Evolutionary conservation across 2,113 vertebrate genomes (phyloP), one percentile per base, ranked within the genome.

Genomic region (Ursus arctos): DNA sequence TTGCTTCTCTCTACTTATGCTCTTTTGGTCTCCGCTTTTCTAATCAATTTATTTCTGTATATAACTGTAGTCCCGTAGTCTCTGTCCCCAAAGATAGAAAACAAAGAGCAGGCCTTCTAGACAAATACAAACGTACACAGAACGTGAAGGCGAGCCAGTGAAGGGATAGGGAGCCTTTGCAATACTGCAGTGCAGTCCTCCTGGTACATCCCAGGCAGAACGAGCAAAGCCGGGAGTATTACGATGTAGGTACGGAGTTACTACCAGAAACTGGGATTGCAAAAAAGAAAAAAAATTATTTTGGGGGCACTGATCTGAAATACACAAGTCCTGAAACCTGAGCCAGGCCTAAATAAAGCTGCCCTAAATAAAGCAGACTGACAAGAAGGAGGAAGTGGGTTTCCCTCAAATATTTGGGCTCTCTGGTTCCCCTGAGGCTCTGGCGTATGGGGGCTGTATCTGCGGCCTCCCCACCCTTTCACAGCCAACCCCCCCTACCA

Each of bases 171-270:
- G 72, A 86, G 33, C 4, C 9, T 33, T 4, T 2, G 33, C 7
- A 6, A 10, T 0, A 9, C 21, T 24, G 28, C 0, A 10, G 21
- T 1, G 49, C 43, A 22, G 40, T 49, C 55, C 7, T 40, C 51
- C 59, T 28, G 1, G 3, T 6, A 65, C 15, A 28, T 14, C 24
- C 14, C 14, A 49, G 77, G 7, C 33, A 47, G 92, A 47, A 33
- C 0, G 31, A 67, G 43, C 0, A 0, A 21, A n/a, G 55, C 51
- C 7, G 6, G 14, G 43, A 69, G 21, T 0, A 7, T 1, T 8
- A 31, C 14, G 6, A 13, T 2, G 3, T 4, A 22, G 22, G 16
- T 59, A 87, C 4, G 8, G 61, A 57, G 51, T 26, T 51, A 47
- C 63, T 28, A n/a, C 49, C 8, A 6, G 53, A 88, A 43, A 26